Percentiles rank a stretch among this genome's conserved stretches.
Evolutionary conservation across 2,797 vertebrate species (phyloP).

Genomic region (Alectoris magna): DNA sequence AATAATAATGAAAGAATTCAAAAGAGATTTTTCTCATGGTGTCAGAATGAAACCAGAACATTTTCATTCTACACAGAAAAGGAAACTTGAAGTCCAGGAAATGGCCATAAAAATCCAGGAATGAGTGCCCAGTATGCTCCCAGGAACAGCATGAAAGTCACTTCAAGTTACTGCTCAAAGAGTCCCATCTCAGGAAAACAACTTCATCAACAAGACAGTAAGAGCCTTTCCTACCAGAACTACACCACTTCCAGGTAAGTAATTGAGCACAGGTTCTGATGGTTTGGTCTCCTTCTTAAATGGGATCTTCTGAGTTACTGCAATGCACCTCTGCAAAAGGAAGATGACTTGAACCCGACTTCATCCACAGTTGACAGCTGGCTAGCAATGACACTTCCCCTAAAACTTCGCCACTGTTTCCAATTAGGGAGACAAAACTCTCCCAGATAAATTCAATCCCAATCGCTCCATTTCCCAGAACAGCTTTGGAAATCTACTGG

Average conservation of each 20-base stretch:
- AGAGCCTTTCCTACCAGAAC: not conserved
- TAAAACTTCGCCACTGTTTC: not conserved
- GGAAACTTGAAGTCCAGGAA: fast-evolving
- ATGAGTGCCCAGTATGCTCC: not conserved
- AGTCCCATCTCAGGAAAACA: not conserved
- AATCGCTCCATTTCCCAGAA: not conserved
- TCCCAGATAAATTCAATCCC: not conserved
- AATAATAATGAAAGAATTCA: not conserved
- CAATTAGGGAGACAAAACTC: not conserved
- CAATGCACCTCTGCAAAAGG: not conserved
- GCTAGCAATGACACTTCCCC: not conserved
- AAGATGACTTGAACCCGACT: not conserved
- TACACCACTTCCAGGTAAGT: not conserved
- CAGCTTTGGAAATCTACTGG: not conserved
- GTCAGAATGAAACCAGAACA: not conserved
- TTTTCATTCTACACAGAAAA: not conserved
- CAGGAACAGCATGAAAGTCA: not conserved
- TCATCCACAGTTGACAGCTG: not conserved
- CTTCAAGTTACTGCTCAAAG: not conserved
- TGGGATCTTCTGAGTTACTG: not conserved
- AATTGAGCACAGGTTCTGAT: not conserved
- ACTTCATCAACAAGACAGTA: not conserved
- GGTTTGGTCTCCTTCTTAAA: not conserved
- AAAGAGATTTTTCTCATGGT: not conserved
- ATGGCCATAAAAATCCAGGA: not conserved